Evolutionary conservation across 2,113 vertebrate species (phyloP).

Genomic region (Bucco capensis): DNA sequence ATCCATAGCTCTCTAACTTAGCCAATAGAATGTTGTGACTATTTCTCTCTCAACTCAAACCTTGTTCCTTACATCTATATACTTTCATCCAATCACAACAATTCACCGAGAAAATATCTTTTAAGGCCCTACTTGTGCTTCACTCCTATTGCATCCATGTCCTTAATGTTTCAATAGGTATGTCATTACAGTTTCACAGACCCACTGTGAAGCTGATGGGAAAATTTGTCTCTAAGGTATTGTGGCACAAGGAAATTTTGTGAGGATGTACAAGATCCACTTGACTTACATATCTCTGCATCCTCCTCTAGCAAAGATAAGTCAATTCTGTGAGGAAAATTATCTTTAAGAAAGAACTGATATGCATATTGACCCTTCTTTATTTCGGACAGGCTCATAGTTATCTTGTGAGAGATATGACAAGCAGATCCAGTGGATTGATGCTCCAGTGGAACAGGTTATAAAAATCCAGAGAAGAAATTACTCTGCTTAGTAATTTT

Average conservation of each 20-base stretch:
- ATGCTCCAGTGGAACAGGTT: background rate
- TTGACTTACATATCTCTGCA: background rate
- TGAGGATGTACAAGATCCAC: background rate
- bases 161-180: background rate
- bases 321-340: background rate
- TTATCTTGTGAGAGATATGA: background rate
- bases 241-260: background rate
- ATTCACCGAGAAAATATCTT: background rate
- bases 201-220: background rate
- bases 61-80: background rate
- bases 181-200: background rate
- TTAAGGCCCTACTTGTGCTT: background rate
- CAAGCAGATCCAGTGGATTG: background rate
- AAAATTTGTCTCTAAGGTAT: background rate
- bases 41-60: background rate
- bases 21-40: too few species aligned
- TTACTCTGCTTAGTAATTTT: background rate
- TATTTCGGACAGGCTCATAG: background rate
- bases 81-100: background rate
- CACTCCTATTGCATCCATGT: background rate
- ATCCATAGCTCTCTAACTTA: too few species aligned
- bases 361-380: background rate
- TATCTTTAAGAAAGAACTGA: background rate
- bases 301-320: background rate
- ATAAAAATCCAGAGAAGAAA: background rate